Evolutionary conservation across 1,140 invertebrate species (phyloP).

Genomic region (Zaprionus ornatus): DNA sequence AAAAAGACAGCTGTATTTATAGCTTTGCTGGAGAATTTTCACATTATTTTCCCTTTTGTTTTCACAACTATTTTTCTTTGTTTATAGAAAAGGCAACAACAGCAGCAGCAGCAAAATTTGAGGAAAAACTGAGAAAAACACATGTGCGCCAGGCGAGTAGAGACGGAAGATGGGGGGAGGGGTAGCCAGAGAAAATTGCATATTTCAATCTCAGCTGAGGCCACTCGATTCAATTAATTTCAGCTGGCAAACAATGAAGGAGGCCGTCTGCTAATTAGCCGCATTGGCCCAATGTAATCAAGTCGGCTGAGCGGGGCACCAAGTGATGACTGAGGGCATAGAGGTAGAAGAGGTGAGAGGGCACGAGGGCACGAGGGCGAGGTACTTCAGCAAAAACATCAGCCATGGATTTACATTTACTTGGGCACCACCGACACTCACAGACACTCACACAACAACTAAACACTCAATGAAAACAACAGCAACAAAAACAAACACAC

Average conservation of each 20-base stretch:
- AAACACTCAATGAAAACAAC: constrained; percentile 40
- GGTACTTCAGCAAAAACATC: constrained; percentile 51
- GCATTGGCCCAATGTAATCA: constrained; percentile 68
- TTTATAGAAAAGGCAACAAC: neutral
- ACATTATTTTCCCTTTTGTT: constrained; percentile 2
- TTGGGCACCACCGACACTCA: constrained; percentile 11
- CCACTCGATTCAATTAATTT: constrained; percentile 79
- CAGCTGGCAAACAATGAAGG: constrained; percentile 65
- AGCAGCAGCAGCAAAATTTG: neutral
- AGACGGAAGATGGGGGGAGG: neutral
- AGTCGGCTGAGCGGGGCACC: constrained; percentile 18
- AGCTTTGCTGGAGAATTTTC: neutral
- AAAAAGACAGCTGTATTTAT: neutral
- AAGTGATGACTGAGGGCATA: neutral
- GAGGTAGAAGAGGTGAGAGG: neutral
- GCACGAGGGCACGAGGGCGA: neutral
- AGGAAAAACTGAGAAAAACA: constrained; percentile 2
- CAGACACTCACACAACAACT: constrained; percentile 11
- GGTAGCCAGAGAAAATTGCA: constrained; percentile 16
- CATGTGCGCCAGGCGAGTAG: neutral
- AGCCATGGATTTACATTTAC: constrained; percentile 52
- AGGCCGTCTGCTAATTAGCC: constrained; percentile 67
- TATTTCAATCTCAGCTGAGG: constrained; percentile 68
- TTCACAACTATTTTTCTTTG: constrained; percentile 1
- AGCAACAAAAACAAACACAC: constrained; percentile 15